Percentiles rank a stretch among this genome's conserved stretches.
phyloP scores from a whole-genome alignment of 2,888 invertebrate genomes.

The Meiosimyza decipiens region DNA sequence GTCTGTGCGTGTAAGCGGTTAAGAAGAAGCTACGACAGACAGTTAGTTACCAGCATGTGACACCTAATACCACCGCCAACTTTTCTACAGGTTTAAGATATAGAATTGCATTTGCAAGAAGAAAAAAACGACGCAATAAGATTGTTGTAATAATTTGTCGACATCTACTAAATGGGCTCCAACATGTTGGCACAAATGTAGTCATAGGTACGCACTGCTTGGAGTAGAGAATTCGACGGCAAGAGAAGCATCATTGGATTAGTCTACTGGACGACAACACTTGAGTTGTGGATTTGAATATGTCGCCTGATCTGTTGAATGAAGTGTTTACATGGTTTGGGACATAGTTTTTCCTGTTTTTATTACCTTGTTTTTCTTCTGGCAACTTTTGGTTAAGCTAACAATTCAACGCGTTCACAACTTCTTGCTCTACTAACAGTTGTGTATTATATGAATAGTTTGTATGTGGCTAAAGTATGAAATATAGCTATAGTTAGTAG shows the following conservation, averaged over 20 bases:
- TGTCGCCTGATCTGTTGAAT: background rate
- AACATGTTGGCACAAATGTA: constrained; percentile 6
- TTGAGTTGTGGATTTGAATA: too few relatives aligned
- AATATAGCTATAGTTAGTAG: too few relatives aligned
- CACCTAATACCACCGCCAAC: background rate
- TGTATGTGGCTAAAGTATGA: too few relatives aligned
- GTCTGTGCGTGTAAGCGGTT: background rate
- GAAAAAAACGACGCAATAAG: constrained; percentile 23
- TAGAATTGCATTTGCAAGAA: background rate
- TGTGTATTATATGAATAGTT: too few relatives aligned
- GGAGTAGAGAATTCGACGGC: background rate
- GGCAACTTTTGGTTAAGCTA: background rate
- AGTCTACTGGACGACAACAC: too few relatives aligned
- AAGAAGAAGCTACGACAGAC: too few relatives aligned
- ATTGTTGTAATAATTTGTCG: constrained; percentile 37
- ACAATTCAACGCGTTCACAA: background rate
- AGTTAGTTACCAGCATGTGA: constrained; percentile 4
- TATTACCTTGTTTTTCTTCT: background rate
- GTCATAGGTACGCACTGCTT: background rate
- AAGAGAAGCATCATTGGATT: too few relatives aligned
- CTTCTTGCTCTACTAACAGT: too few relatives aligned
- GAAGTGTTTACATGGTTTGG: background rate
- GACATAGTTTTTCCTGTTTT: background rate
- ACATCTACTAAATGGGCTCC: constrained; percentile 24
- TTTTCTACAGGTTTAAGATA: background rate